Evolutionary conservation across 1,140 invertebrate species (phyloP).

Genomic region (Sycophila sp.): DNA sequence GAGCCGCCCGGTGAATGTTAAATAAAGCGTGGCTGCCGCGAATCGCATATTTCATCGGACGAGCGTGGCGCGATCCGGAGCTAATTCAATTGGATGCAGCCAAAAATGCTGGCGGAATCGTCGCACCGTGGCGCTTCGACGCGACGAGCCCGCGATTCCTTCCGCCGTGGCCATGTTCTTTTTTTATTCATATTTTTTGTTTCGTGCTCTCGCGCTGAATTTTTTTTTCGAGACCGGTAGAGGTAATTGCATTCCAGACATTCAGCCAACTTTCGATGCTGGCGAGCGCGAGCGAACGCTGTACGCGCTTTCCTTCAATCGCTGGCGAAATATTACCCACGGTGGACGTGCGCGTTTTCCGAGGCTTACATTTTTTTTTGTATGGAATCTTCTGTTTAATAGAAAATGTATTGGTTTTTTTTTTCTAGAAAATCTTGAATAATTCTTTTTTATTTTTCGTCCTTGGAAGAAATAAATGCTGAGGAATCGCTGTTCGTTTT

Average conservation of each 20-base stretch:
- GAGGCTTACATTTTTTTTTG: too few relatives aligned
- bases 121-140: not conserved
- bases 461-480: too few relatives aligned
- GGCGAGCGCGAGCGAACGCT: not conserved
- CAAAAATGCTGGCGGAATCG: not conserved
- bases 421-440: too few relatives aligned
- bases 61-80: not conserved
- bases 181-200: not conserved
- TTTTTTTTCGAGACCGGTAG: not conserved
- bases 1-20: constrained; percentile 7
- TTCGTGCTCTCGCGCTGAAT: not conserved
- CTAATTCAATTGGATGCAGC: constrained; percentile 17
- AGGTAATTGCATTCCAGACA: too few relatives aligned
- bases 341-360: too few relatives aligned
- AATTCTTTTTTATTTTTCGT: too few relatives aligned
- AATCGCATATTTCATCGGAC: constrained; percentile 6
- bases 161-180: not conserved
- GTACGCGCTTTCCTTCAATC: too few relatives aligned
- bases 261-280: not conserved
- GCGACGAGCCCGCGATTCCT: not conserved
- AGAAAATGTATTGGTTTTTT: too few relatives aligned
- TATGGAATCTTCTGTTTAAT: too few relatives aligned
- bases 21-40: constrained; percentile 21
- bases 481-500: too few relatives aligned
- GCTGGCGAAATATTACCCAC: too few relatives aligned